Conservation (phyloP, 2,797 vertebrate species). For the Zonotrichia albicollis region DNA sequence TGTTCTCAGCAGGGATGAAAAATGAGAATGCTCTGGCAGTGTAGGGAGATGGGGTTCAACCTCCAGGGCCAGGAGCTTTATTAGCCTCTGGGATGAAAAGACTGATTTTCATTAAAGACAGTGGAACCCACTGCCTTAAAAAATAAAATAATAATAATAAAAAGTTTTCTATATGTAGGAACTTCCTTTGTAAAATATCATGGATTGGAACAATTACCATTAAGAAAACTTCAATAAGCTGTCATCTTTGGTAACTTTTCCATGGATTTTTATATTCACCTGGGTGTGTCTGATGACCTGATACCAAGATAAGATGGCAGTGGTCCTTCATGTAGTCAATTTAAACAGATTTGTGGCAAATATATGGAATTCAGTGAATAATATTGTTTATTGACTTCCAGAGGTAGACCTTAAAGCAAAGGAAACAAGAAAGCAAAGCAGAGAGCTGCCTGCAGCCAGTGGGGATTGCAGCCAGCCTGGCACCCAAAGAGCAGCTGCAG, state of each 20-base stretch:
- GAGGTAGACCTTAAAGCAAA: background rate
- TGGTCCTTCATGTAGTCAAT: background rate
- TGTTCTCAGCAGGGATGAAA: slow-evolving; percentile 42
- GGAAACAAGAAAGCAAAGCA: background rate
- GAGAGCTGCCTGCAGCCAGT: background rate
- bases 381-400: background rate
- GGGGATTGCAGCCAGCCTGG: background rate
- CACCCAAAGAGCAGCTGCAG: background rate
- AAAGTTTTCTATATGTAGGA: background rate
- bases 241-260: background rate
- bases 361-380: background rate
- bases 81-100: background rate
- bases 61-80: background rate
- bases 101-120: slow-evolving; percentile 1
- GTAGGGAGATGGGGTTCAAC: slow-evolving; percentile 14
- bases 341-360: background rate
- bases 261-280: background rate
- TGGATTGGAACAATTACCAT: background rate
- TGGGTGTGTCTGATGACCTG: background rate
- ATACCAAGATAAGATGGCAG: background rate
- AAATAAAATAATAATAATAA: background rate
- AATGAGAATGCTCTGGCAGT: slow-evolving; percentile 38
- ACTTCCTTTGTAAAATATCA: background rate
- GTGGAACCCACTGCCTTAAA: background rate
- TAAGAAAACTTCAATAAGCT: background rate